Evolutionary conservation across 2,888 invertebrate species (phyloP), one percentile per base, ranked within the genome.

Genomic region (Hypsopygia costalis): DNA sequence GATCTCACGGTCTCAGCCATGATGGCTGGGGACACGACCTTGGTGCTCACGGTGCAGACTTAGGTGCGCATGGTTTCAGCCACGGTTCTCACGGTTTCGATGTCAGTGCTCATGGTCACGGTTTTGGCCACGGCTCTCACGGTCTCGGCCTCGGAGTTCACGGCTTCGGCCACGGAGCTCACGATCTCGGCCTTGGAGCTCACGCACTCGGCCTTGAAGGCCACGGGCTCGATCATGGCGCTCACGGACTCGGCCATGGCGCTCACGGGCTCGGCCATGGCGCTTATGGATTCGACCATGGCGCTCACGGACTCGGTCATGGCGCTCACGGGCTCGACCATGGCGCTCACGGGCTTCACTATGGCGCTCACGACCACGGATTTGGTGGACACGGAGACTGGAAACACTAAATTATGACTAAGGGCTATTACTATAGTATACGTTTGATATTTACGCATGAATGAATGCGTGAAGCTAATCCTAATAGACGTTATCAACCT

Each of bases 401-500:
- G 62, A 62, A 65, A 44, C 62, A 69, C 58, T 65, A 54, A 57
- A 25, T 22, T 37, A 37, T 41, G 47, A 44, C 44, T 39, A 29
- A 29, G 10, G 29, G 29, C 22, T 11, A 22, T 22, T 22, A 16
- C 16, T 16, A 3, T 6, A 35, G n/a, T 25, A 25, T 25, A n/a
- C 6, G 25, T 8, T n/a, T 25, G 25, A 25, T 25, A 16, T 16
- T 16, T 16, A 16, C 16, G 31, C 36, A 33, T 28, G 47, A 11
- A n/a, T 36, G 29, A 36, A 30, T 30, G 9, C 29, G 10, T 31
- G 7, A 25, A 16, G 16, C 6, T 4, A 38, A 38, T 22, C 8
- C 22, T 31, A 33, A 32, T 28, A 33, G 41, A 49, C 42, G 46
- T 48, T 47, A 43, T 16, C 16, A 9, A 43, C 44, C 53, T 61